These are phyloP conservation scores for Anoplolepis gracilipes DNA, from an alignment of 1,140 invertebrate species.

Conservation along the genomic window DNA sequence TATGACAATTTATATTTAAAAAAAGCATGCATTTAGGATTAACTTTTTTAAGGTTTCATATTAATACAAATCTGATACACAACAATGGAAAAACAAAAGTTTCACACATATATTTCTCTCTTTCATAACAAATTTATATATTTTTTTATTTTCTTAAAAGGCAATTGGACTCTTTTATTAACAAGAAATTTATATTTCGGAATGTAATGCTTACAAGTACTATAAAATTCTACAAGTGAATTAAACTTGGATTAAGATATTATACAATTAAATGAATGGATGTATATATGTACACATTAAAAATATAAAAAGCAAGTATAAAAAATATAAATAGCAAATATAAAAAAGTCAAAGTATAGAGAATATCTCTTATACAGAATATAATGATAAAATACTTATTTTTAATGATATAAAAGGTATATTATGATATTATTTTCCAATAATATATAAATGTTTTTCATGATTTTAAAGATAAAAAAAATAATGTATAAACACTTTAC, in stretches of 20 bases:
- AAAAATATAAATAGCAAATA: neutral
- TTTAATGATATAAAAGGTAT: no score
- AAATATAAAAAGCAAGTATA: neutral
- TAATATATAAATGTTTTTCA: conserved; percentile 36
- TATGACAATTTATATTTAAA: neutral
- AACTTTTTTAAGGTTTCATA: neutral
- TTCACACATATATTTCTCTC: neutral
- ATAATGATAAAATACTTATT: no score
- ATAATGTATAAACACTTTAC: conserved; percentile 55
- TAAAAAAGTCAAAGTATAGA: neutral
- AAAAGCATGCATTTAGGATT: neutral
- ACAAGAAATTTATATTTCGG: neutral
- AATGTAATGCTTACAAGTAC: conserved; percentile 13
- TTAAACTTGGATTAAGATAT: neutral
- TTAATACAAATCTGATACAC: neutral
- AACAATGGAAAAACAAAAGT: neutral
- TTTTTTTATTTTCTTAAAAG: neutral
- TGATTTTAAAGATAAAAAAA: conserved; percentile 47
- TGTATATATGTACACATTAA: neutral
- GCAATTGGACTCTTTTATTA: neutral
- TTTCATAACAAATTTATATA: neutral
- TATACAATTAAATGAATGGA: neutral
- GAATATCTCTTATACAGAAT: neutral
- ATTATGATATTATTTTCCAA: conserved; percentile 29
- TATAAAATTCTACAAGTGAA: conserved; percentile 30